Conservation (phyloP, 35 echinoderm and acorn worm genomes). For the Apostichopus japonicus region DNA sequence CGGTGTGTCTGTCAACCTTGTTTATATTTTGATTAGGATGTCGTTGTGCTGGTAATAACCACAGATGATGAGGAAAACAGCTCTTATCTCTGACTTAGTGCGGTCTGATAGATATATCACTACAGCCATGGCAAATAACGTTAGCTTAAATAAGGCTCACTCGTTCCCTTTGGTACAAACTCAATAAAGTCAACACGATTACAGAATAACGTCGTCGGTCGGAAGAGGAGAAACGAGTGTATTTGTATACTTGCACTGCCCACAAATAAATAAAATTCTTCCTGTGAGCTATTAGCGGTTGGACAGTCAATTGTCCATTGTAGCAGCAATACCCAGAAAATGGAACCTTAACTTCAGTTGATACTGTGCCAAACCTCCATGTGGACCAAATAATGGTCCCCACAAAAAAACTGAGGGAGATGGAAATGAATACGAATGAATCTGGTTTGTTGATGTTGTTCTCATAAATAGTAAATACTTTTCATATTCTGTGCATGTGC, state of each 20-base stretch:
- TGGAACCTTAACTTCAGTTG: not conserved
- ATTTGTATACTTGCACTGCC: constrained; percentile 18
- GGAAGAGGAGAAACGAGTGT: not conserved
- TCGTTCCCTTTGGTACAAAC: not conserved
- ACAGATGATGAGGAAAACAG: constrained; percentile 41
- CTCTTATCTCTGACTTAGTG: constrained; percentile 10
- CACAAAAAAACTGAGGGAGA: too few relatives aligned
- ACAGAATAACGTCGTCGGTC: not conserved
- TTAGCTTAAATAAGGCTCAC: too few relatives aligned
- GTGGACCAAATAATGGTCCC: not conserved
- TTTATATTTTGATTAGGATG: constrained; percentile 21
- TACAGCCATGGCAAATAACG: not conserved
- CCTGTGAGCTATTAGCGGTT: constrained; percentile 1
- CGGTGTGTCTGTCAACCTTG: not conserved
- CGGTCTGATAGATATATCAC: not conserved
- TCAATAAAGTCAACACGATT: constrained; percentile 2
- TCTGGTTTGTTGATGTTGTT: too few relatives aligned
- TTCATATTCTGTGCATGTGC: too few relatives aligned
- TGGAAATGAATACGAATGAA: too few relatives aligned
- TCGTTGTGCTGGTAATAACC: not conserved
- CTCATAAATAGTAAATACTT: too few relatives aligned
- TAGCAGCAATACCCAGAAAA: not conserved
- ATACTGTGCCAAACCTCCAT: not conserved
- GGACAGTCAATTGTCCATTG: constrained; percentile 22
- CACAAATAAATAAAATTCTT: constrained; percentile 40